phyloP scores from a whole-genome alignment of 2,888 invertebrate genomes.

The Autographa pulchrina region DNA sequence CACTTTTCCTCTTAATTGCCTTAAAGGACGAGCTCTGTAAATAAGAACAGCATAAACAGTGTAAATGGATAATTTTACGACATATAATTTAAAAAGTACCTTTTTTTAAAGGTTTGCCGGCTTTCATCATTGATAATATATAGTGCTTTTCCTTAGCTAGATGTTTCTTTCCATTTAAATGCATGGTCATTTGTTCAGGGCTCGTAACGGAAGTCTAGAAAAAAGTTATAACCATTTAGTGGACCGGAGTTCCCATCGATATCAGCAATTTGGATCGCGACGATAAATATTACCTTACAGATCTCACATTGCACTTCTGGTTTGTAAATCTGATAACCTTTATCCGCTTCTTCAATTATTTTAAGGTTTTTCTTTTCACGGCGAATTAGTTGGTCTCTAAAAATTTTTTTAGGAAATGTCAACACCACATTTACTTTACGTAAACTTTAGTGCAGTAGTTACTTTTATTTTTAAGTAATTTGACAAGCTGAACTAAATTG shows the following conservation, averaged over 20 bases:
- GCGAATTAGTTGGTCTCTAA: conserved; percentile 76
- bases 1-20: no score
- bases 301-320: conserved; percentile 79
- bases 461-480: neutral
- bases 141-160: conserved; percentile 85
- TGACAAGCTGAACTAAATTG: neutral
- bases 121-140: conserved; percentile 80
- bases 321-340: conserved; percentile 26
- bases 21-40: neutral
- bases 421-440: neutral
- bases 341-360: conserved; percentile 41
- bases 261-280: neutral
- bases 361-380: conserved; percentile 77
- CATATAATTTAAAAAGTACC: conserved; percentile 13
- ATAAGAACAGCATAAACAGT: neutral
- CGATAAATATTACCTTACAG: conserved; percentile 72
- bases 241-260: neutral
- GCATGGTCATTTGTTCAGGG: conserved; percentile 90
- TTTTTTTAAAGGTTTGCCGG: conserved; percentile 29
- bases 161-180: conserved; percentile 90
- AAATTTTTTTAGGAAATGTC: neutral
- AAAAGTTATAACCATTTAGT: conserved; percentile 6
- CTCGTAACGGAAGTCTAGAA: conserved; percentile 87
- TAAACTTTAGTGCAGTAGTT: neutral
- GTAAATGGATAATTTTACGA: neutral